Base-by-base conservation (phyloP, 2,113 vertebrate genomes). In the Harpagus bidentatus region DNA sequence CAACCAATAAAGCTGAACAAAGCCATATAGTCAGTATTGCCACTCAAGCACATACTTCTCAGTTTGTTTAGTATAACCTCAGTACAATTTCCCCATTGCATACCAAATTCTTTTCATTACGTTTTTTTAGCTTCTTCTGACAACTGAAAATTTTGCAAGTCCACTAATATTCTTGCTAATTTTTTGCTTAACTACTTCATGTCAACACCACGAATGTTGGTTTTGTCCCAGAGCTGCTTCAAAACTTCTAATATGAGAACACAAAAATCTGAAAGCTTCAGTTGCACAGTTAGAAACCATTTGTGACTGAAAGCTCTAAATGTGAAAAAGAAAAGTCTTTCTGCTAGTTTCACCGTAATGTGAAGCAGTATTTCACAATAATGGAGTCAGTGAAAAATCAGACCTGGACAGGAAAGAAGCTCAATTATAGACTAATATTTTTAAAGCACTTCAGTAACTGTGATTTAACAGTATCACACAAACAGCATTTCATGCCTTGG, bases 201-300 rank as follows among this genome's bases (percentile, higher is more conserved):
- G 22, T 28, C 34, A 71, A 81, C 13, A 53, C 16, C 87, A 67
- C 0, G 0, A 79, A n/a, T 19, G 22, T 0, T 26, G 55, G 3
- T 21, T 79, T 79, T 71, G 38, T 52, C 52, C 34, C 66, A 69
- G 42, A 87, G 47, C 17, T 74, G 61, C 65, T 87, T 66, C 13
- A 3, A 87, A 73, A 21, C 10, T 70, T 61, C 53, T 62, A 74
- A 31, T 11, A 61, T 0, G 1, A 69, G n/a, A 82, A 65, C 11
- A 53, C 23, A 81, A 84, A 83, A 81, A 81, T 36, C 67, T 53
- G 48, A 88, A 66, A 36, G n/a, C 36, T 83, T 65, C 53, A 56
- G 32, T n/a, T 50, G 29, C 80, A 80, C 43, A 65, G 26, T 58
- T 48, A 89, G 72, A 81, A 91, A 48, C 10, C 23, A 34, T 38